Evolutionary conservation across 2,113 vertebrate species (phyloP), one percentile per base, ranked within the genome.

Genomic region (Heterotilapia buettikoferi): DNA sequence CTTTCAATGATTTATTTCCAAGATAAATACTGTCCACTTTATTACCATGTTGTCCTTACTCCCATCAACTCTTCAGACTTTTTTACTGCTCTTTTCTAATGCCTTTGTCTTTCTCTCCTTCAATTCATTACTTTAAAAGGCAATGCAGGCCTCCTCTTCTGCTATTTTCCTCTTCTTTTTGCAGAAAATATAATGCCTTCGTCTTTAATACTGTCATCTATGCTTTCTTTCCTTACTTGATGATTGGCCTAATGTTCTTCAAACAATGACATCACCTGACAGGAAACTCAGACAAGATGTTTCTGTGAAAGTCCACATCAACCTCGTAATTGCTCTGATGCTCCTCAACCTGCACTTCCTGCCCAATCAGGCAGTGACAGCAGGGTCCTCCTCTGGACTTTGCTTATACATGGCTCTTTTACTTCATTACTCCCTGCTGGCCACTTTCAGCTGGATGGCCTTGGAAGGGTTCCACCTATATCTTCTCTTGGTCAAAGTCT

Each of bases 381-480:
- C 59, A 6, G 1, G 4, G 56, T 13, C 12, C 24, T 84, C 63
- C 57, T 1, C 6, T 4, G 47, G 79, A 19, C 29, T 93, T 10
- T 94, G 94, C 71, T 1, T 87, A 5, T 91, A 92, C 80, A 21
- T 92, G 18, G 93, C 90, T 8, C 5, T 92, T 79, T 5, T 21
- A 83, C n/a, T 94, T 90, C 95, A 96, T 90, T 97, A 94, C 89
- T 91, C 94, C 16, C 73, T 96, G 31, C 36, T 96, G 43, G 92
- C 95, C 71, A 91, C 93, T 5, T 92, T 96, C 73, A 95, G 89
- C 80, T 97, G 96, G 96, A 95, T 40, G 21, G 93, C 90, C 16
- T 89, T 97, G 12, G 96, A 96, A 89, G 95, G 94, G 5, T 95
- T 97, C 85, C 95, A 96, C 78, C 89, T 96, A 29, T 96, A 96